Percentiles rank a stretch among this genome's conserved stretches.
These are phyloP conservation scores for Caenorhabditis remanei DNA, from an alignment of 1,140 invertebrate species.

Conservation along the genomic window DNA sequence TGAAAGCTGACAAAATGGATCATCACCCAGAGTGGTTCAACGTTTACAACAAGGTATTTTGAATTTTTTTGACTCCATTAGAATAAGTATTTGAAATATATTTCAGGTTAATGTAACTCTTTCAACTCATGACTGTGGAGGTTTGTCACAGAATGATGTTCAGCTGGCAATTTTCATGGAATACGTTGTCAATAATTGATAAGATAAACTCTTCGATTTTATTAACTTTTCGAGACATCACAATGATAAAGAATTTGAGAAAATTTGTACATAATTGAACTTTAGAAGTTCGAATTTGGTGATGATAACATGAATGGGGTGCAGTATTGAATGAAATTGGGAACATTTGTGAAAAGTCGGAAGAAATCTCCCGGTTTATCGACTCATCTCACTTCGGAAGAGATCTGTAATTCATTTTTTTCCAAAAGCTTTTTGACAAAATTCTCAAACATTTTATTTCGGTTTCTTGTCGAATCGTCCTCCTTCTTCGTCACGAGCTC, in stretches of 20 bases:
- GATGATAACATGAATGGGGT: too few relatives aligned
- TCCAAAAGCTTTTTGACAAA: too few relatives aligned
- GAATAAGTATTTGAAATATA: too few relatives aligned
- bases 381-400: too few relatives aligned
- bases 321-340: too few relatives aligned
- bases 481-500: too few relatives aligned
- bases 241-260: background rate
- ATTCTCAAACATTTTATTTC: too few relatives aligned
- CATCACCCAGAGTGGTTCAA: constrained; percentile 99
- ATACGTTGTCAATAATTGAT: background rate
- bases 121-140: constrained; percentile 67
- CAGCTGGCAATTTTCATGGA: constrained; percentile 68
- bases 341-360: too few relatives aligned
- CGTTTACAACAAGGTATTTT: constrained; percentile 91
- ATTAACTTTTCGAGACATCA: background rate
- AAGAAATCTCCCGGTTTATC: too few relatives aligned
- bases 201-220: too few relatives aligned
- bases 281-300: background rate
- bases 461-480: too few relatives aligned
- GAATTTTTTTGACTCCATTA: background rate
- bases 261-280: background rate
- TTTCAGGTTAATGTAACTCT: constrained; percentile 69
- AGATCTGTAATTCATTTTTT: too few relatives aligned
- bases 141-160: constrained; percentile 66
- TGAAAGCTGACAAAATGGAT: constrained; percentile 96